These are phyloP conservation scores for Drosophila neotestacea DNA, from an alignment of 2,888 invertebrate species.

Conservation along the genomic window DNA sequence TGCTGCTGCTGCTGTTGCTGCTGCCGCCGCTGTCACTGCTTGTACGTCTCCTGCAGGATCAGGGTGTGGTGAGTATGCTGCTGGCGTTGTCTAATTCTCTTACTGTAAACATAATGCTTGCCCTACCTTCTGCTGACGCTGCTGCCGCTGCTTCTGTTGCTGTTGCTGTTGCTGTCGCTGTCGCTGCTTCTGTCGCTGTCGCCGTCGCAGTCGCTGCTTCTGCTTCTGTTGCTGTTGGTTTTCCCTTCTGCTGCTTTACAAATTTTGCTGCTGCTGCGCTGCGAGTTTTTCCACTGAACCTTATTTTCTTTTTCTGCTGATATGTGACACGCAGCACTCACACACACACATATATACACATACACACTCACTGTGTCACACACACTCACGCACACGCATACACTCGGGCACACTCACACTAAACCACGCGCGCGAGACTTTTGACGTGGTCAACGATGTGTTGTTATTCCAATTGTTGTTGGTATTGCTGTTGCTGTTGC, in stretches of 20 bases:
- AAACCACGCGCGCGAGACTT: constrained; percentile 53
- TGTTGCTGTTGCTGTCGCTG: constrained; percentile 38
- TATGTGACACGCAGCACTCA: constrained; percentile 66
- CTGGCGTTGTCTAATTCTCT: constrained; percentile 49
- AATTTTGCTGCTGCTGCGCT: constrained; percentile 38
- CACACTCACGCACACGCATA: constrained; percentile 34
- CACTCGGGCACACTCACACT: constrained; percentile 40
- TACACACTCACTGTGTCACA: constrained; percentile 33
- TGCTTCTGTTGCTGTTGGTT: constrained; percentile 52
- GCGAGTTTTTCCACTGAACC: constrained; percentile 49
- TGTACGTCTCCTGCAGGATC: constrained; percentile 72
- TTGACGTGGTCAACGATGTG: constrained; percentile 39
- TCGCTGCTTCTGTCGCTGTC: constrained; percentile 21
- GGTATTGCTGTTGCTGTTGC: constrained; percentile 29
- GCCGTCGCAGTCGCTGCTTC: constrained; percentile 41
- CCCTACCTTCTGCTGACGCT: constrained; percentile 72
- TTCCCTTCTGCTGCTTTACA: constrained; percentile 59
- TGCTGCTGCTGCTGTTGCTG: constrained; percentile 37
- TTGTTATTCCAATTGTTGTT: constrained; percentile 35
- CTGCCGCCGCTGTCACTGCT: constrained; percentile 21
- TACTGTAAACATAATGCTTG: constrained; percentile 61
- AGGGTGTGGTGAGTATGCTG: constrained; percentile 83
- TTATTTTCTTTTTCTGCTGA: constrained; percentile 54
- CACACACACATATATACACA: constrained; percentile 47
- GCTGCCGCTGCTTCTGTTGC: constrained; percentile 47